Conservation (phyloP, 2,113 vertebrate genomes). For the Clarias gariepinus region DNA sequence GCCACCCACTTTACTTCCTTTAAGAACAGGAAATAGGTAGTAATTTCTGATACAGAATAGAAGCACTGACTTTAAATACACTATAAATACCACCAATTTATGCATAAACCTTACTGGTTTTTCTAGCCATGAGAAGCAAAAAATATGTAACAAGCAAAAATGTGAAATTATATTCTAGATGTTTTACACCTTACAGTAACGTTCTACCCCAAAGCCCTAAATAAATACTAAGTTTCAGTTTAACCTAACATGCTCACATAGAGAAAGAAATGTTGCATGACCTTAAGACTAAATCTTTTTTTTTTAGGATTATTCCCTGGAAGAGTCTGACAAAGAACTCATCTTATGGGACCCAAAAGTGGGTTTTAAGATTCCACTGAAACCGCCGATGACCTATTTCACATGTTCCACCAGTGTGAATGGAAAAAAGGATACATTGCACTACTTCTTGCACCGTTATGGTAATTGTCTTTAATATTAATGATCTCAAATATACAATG, state of each 20-base stretch:
- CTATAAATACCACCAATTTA: conserved; percentile 38
- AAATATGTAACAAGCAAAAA: conserved; percentile 59
- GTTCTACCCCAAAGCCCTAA: neutral
- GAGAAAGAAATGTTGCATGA: neutral
- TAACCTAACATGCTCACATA: neutral
- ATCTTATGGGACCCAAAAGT: conserved; percentile 77
- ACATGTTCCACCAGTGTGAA: conserved; percentile 66
- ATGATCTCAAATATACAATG: neutral
- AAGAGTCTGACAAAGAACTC: neutral
- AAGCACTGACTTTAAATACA: conserved; percentile 63
- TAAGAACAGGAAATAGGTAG: conserved; percentile 71
- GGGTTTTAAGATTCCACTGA: conserved; percentile 77
- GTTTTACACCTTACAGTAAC: neutral
- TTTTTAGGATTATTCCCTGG: conserved; percentile 14
- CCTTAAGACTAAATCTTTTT: conserved; percentile 6
- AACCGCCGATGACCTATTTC: conserved; percentile 59
- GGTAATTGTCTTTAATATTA: conserved; percentile 72
- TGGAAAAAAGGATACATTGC: conserved; percentile 52
- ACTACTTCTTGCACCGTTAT: conserved; percentile 66
- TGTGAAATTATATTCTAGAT: conserved; percentile 1
- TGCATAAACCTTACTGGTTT: conserved; percentile 58
- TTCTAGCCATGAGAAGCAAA: conserved; percentile 58
- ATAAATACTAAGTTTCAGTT: neutral
- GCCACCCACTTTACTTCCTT: conserved; percentile 79
- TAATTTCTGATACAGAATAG: conserved; percentile 65